Percentiles rank a stretch among this genome's conserved stretches.
These are phyloP conservation scores for Sialis fuliginosa DNA, from an alignment of 2,888 invertebrate species.

Conservation along the genomic window DNA sequence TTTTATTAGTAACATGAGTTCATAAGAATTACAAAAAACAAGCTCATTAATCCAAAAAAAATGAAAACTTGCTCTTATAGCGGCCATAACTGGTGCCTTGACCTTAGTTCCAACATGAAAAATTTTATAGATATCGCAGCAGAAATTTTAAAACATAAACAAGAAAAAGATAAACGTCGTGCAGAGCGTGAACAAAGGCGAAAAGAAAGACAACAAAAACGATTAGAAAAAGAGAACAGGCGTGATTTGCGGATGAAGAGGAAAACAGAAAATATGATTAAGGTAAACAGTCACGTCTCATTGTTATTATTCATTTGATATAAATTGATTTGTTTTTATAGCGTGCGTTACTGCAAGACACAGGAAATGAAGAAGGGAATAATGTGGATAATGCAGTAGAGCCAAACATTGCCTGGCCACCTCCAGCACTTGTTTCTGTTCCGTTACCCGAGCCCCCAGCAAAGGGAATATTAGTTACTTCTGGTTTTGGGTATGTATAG, in stretches of 20 bases:
- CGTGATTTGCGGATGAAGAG: constrained; percentile 20
- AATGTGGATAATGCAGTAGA: constrained; percentile 9
- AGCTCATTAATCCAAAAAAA: too few species aligned
- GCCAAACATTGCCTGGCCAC: constrained; percentile 18
- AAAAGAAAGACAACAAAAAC: constrained; percentile 22
- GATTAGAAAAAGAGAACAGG: constrained; percentile 21
- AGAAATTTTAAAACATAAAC: constrained; percentile 19
- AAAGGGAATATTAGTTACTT: constrained; percentile 35
- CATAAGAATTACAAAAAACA: too few species aligned
- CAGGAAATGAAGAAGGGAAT: constrained; percentile 11
- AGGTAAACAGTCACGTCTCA: constrained; percentile 15
- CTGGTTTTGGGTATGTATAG: constrained; percentile 27
- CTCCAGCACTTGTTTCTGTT: constrained; percentile 14
- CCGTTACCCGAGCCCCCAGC: constrained; percentile 26
- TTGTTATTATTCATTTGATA: too few species aligned
- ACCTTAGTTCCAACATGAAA: too few species aligned
- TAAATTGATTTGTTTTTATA: constrained; percentile 6
- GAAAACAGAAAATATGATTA: constrained; percentile 25
- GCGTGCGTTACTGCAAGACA: constrained; percentile 12
- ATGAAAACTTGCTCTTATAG: too few species aligned
- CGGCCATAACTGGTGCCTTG: too few species aligned
- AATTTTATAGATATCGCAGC: constrained; percentile 9
- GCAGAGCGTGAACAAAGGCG: constrained; percentile 21
- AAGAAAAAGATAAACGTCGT: constrained; percentile 21
- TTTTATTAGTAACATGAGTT: too few species aligned